phyloP scores from a whole-genome alignment of 2,888 invertebrate genomes.

The Euzetes globulus region DNA sequence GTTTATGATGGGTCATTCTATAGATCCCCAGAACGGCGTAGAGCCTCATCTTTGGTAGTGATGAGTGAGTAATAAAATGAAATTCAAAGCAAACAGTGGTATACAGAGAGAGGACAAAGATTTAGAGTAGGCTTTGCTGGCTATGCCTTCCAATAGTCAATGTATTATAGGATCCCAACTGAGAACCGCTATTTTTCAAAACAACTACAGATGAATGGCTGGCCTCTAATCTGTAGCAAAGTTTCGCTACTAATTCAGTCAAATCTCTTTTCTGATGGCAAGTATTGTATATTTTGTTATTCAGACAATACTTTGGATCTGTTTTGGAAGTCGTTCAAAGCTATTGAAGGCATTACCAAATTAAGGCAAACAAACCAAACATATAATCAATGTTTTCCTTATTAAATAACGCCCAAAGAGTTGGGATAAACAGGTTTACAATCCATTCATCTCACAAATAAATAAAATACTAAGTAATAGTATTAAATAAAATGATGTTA shows the following conservation, averaged over 20 bases:
- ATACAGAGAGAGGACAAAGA: background rate
- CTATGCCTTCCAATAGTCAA: background rate
- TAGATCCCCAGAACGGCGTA: background rate
- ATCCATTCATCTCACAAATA: background rate
- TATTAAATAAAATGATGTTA: no score
- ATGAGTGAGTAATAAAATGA: conserved; percentile 21
- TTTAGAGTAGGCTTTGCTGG: background rate
- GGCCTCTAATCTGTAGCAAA: background rate
- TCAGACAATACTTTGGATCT: background rate
- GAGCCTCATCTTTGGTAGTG: background rate
- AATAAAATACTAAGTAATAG: background rate
- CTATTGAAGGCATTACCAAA: conserved; percentile 7
- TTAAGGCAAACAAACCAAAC: conserved; percentile 19
- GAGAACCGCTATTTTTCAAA: background rate
- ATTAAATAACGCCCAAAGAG: conserved; percentile 12
- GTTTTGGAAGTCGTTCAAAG: background rate
- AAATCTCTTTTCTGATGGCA: background rate
- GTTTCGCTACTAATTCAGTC: background rate
- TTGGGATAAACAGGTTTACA: conserved; percentile 14
- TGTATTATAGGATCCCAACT: background rate
- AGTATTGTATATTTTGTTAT: background rate
- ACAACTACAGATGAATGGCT: background rate
- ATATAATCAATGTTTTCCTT: background rate
- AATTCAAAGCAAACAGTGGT: conserved; percentile 5
- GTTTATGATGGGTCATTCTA: background rate